A percentile compares a stretch with the other conserved stretches of the same genome.
phyloP scores from a whole-genome alignment of 1,140 invertebrate species.

The Rhagoletis pomonella region DNA sequence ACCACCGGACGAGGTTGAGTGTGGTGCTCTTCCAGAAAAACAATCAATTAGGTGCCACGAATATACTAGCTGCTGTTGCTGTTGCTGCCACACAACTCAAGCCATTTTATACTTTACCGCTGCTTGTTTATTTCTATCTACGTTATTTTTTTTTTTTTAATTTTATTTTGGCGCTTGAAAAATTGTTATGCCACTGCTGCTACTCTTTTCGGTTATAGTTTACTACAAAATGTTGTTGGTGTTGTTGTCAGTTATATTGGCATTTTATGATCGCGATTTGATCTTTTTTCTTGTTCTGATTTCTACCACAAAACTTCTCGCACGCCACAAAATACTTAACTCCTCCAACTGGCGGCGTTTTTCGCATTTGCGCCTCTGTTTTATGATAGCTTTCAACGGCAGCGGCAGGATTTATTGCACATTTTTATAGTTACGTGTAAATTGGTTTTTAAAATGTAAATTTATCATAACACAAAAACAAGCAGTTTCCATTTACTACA shows the following conservation, averaged over 20 bases:
- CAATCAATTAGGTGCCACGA: conserved; percentile 57
- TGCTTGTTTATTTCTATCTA: no score
- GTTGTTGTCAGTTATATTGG: conserved; percentile 43
- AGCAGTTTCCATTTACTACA: conserved; percentile 30
- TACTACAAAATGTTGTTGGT: neutral
- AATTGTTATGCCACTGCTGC: conserved; percentile 22
- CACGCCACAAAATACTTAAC: neutral
- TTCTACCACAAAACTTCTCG: conserved; percentile 27
- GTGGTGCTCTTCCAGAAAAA: conserved; percentile 40
- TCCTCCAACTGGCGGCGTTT: neutral
- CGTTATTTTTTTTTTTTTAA: neutral
- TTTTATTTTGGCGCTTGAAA: conserved; percentile 44
- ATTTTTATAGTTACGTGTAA: conserved; percentile 60
- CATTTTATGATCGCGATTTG: conserved; percentile 38
- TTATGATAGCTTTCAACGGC: conserved; percentile 56
- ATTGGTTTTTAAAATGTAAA: conserved; percentile 60
- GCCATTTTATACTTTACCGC: neutral
- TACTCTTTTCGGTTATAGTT: conserved; percentile 19
- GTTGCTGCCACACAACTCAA: conserved; percentile 8
- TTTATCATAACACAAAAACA: conserved; percentile 59
- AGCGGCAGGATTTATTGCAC: conserved; percentile 56
- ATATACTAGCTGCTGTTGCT: neutral
- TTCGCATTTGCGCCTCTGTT: conserved; percentile 29
- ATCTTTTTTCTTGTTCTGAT: neutral
- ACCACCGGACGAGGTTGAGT: neutral